phyloP scores from a whole-genome alignment of 2,888 invertebrate species.

The Imbricaverruca yamaguchii region DNA sequence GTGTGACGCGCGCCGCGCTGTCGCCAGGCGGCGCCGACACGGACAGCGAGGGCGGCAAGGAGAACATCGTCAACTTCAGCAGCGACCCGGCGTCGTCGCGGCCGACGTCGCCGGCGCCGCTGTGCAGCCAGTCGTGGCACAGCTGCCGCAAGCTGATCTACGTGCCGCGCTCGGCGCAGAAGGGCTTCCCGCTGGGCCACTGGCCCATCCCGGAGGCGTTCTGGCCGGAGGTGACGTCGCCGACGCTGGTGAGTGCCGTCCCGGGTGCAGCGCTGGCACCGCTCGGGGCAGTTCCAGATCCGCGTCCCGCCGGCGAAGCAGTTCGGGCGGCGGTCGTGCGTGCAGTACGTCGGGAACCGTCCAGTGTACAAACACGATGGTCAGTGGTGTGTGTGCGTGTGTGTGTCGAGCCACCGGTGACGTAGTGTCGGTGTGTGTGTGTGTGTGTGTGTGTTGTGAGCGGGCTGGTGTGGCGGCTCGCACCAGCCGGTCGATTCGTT shows the following conservation, averaged over 20 bases:
- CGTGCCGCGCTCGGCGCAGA: constrained; percentile 83
- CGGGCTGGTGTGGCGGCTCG: neutral
- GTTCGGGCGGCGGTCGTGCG: too few species aligned
- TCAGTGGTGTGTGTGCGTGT: neutral
- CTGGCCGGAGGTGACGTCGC: constrained; percentile 87
- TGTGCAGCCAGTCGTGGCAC: constrained; percentile 57
- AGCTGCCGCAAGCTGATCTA: constrained; percentile 79
- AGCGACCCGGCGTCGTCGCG: constrained; percentile 21
- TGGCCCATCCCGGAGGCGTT: constrained; percentile 99
- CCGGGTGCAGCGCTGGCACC: neutral
- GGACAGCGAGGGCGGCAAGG: constrained; percentile 24
- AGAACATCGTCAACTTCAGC: constrained; percentile 27
- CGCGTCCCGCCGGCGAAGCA: too few species aligned
- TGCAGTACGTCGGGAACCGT: too few species aligned
- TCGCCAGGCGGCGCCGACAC: constrained; percentile 23
- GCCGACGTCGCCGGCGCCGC: constrained; percentile 4
- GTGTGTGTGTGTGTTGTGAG: neutral
- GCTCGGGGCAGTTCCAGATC: too few species aligned
- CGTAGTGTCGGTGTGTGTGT: neutral
- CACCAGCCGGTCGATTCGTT: too few species aligned
- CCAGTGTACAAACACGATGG: too few species aligned
- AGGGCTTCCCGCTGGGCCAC: constrained; percentile 83
- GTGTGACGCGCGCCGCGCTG: neutral
- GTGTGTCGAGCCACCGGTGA: too few species aligned
- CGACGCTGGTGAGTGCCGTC: constrained; percentile 54